These are phyloP conservation scores for Pollachius pollachius DNA, from an alignment of 2,113 vertebrate genomes.

Conservation along the genomic window DNA sequence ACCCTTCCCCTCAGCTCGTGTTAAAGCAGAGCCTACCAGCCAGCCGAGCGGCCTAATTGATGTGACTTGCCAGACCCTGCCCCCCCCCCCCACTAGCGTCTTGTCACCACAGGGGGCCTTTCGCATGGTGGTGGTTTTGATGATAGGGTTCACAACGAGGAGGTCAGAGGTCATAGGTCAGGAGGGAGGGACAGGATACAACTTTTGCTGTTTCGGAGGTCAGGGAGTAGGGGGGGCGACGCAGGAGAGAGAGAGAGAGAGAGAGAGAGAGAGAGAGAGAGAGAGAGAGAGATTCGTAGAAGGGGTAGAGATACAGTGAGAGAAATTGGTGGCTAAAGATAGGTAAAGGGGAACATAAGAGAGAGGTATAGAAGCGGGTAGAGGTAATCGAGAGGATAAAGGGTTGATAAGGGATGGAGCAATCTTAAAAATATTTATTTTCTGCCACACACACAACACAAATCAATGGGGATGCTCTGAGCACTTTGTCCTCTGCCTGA, in stretches of 20 bases:
- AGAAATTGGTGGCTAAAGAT: background rate
- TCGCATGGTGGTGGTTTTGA: background rate
- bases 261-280: constrained; percentile 32
- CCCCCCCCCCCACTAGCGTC: too few species aligned
- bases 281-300: constrained; percentile 24
- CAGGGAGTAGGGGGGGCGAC: background rate
- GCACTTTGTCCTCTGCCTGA: too few species aligned
- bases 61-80: constrained; percentile 19
- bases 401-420: background rate
- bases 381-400: background rate
- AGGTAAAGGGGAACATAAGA: background rate
- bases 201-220: constrained; percentile 21
- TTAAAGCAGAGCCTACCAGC: constrained; percentile 28
- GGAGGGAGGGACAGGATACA: too few species aligned
- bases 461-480: too few species aligned
- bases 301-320: constrained; percentile 5
- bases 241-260: constrained; percentile 11
- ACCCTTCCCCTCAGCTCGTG: background rate
- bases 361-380: background rate
- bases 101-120: background rate
- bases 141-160: background rate
- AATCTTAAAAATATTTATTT: too few species aligned
- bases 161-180: background rate
- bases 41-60: constrained; percentile 27
- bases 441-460: too few species aligned